phyloP scores from a whole-genome alignment of 1,140 invertebrate species.

The Eriocheir sinensis region DNA sequence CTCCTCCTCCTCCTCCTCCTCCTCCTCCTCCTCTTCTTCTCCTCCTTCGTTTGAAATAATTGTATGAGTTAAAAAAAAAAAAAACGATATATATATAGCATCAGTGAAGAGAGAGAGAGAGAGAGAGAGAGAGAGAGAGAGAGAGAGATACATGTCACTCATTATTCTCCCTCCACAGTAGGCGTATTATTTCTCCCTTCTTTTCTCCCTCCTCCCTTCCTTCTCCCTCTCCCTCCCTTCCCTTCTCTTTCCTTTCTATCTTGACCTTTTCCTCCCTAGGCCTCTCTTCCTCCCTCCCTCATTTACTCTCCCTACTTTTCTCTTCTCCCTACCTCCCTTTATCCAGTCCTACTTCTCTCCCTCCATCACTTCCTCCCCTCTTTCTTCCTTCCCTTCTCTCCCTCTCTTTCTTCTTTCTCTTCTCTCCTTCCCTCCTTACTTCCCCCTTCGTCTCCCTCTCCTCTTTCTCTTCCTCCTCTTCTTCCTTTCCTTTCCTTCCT shows the following conservation, averaged over 20 bases:
- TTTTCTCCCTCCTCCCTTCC: background rate
- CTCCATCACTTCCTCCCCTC: background rate
- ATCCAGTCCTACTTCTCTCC: background rate
- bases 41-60: background rate
- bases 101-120: too few species aligned
- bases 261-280: background rate
- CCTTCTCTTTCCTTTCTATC: too few species aligned
- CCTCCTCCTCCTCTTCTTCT: background rate
- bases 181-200: background rate
- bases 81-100: background rate
- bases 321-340: background rate
- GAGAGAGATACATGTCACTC: too few species aligned
- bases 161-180: background rate
- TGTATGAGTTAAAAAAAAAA: background rate
- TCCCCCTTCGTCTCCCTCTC: background rate
- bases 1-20: background rate
- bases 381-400: background rate
- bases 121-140: conserved; percentile 14
- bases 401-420: background rate
- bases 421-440: background rate
- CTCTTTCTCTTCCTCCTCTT: too few species aligned
- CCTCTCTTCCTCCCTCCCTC: background rate
- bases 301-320: background rate
- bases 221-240: background rate
- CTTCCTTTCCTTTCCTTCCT: too few species aligned